phyloP scores from a whole-genome alignment of 2,113 vertebrate species.

The Colistium nudipinnis region DNA sequence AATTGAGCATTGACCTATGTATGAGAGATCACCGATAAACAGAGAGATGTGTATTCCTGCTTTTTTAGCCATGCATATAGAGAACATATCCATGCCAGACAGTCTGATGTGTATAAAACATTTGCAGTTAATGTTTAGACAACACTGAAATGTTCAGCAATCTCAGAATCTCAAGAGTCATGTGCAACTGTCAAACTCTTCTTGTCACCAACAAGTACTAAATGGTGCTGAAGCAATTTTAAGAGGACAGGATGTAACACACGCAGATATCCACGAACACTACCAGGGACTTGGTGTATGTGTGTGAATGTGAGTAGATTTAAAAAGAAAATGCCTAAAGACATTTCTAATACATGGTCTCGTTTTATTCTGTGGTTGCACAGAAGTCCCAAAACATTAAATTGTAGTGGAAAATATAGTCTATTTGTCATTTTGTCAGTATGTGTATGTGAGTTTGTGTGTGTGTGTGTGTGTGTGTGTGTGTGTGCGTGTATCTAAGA shows the following conservation, averaged over 20 bases:
- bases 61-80: neutral
- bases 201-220: conserved; percentile 28
- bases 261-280: conserved; percentile 53
- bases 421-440: conserved; percentile 67
- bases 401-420: conserved; percentile 74
- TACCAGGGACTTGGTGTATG: conserved; percentile 42
- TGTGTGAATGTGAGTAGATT: conserved; percentile 30
- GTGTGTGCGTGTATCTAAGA: conserved; percentile 66
- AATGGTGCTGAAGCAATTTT: neutral
- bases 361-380: conserved; percentile 64
- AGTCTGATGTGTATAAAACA: conserved; percentile 20
- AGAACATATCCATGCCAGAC: conserved; percentile 7
- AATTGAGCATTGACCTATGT: neutral
- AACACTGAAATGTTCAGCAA: neutral
- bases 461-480: conserved; percentile 49
- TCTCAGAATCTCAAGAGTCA: neutral
- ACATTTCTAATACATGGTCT: conserved; percentile 74
- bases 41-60: neutral
- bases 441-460: conserved; percentile 46
- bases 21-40: neutral
- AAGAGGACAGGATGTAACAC: conserved; percentile 39
- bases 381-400: conserved; percentile 60
- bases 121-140: neutral
- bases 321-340: conserved; percentile 48
- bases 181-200: neutral